Conservation (phyloP, 2,888 invertebrate species). For the Steinernema scapterisci region DNA sequence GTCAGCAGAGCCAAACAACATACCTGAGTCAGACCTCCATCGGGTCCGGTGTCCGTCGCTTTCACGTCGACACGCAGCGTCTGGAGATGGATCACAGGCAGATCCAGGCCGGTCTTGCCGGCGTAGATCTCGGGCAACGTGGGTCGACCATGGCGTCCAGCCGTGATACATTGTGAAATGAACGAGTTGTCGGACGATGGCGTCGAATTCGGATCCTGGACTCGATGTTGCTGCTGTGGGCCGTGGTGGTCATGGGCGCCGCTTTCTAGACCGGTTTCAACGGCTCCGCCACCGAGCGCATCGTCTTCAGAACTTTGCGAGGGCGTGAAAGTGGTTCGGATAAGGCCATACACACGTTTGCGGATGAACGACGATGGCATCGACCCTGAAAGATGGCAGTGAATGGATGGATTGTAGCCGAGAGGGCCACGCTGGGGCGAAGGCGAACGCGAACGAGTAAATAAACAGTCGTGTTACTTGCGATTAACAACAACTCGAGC, state of each 20-base stretch:
- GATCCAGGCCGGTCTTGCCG: conserved; percentile 74
- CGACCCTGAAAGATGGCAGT: conserved; percentile 6
- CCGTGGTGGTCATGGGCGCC: background rate
- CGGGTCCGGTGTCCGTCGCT: conserved; percentile 82
- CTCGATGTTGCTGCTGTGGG: conserved; percentile 36
- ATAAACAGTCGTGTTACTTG: background rate
- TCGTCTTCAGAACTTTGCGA: conserved; percentile 26
- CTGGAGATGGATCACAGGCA: conserved; percentile 68
- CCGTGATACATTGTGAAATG: conserved; percentile 47
- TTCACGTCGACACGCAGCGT: conserved; percentile 76
- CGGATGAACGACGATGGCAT: conserved; percentile 51
- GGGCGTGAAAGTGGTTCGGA: conserved; percentile 56
- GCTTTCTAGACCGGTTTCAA: background rate
- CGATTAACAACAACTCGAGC: background rate
- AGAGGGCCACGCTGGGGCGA: background rate
- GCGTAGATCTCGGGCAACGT: conserved; percentile 74
- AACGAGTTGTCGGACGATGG: conserved; percentile 36
- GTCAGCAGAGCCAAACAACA: background rate
- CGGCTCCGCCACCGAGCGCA: background rate
- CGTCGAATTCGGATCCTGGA: conserved; percentile 43
- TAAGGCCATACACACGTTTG: conserved; percentile 56
- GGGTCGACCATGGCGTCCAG: conserved; percentile 40
- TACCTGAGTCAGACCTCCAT: conserved; percentile 79
- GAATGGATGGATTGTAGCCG: background rate
- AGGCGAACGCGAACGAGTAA: background rate